These are phyloP conservation scores for Drosophila macrothrix DNA, from an alignment of 2,888 invertebrate genomes.

Conservation along the genomic window DNA sequence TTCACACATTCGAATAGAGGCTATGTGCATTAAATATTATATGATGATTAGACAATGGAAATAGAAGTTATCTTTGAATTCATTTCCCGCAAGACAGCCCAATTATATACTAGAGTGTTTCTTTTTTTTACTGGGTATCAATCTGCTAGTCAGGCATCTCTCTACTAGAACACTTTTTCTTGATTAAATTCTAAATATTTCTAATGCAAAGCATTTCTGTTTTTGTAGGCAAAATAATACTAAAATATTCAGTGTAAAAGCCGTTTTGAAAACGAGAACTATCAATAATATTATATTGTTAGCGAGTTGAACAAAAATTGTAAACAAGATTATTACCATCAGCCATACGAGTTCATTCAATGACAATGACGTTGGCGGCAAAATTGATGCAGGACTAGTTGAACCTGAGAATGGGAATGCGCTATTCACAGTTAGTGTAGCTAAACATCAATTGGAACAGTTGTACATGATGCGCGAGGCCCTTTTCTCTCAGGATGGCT, in stretches of 20 bases:
- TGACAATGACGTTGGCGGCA: conserved; percentile 57
- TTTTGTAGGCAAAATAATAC: conserved; percentile 26
- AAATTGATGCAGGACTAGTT: conserved; percentile 57
- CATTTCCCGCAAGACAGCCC: not conserved
- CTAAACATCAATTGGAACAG: conserved; percentile 94
- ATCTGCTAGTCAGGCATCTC: not conserved
- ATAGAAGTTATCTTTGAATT: not conserved
- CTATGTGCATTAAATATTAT: not conserved
- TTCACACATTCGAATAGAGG: not conserved
- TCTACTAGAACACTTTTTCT: not conserved
- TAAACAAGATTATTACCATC: conserved; percentile 54
- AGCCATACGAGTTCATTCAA: conserved; percentile 45
- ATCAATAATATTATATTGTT: conserved; percentile 13
- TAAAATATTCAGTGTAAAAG: not conserved
- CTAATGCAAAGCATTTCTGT: not conserved
- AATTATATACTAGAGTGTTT: not conserved
- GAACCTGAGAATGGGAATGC: conserved; percentile 85
- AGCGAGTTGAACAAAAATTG: conserved; percentile 40
- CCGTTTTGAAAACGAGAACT: conserved; percentile 2
- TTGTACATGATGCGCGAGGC: conserved; percentile 96
- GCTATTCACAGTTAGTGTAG: conserved; percentile 87
- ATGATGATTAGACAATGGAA: not conserved
- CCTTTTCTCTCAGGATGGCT: conserved; percentile 95
- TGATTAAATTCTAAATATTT: not conserved
- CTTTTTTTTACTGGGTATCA: not conserved